These are phyloP conservation scores for Crotalus horridus DNA, from an alignment of 2,113 vertebrate species.

Conservation along the genomic window DNA sequence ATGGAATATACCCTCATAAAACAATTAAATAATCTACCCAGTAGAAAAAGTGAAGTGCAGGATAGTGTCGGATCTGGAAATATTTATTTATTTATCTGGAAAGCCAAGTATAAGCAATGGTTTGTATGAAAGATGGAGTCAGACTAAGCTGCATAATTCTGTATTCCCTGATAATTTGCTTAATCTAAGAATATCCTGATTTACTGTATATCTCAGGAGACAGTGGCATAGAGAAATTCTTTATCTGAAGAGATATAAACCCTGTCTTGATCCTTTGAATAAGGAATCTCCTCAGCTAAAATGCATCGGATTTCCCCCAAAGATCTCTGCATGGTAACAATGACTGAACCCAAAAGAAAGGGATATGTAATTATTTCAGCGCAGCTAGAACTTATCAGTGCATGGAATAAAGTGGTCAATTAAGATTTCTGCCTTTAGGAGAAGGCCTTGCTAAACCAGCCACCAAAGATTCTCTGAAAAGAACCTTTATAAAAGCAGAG, in stretches of 20 bases:
- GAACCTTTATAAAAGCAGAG: neutral
- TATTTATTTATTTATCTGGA: neutral
- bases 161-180: neutral
- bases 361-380: neutral
- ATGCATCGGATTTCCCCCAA: neutral
- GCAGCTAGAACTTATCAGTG: neutral
- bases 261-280: neutral
- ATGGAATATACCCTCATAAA: neutral
- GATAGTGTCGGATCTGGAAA: neutral
- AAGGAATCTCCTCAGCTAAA: too few relatives aligned
- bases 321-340: neutral
- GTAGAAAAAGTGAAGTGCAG: neutral
- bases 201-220: neutral
- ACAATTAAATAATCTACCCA: neutral
- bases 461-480: neutral
- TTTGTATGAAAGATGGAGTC: neutral
- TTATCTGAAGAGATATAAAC: neutral
- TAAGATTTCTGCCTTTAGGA: neutral
- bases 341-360: neutral
- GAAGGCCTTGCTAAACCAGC: neutral
- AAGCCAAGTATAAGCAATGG: neutral
- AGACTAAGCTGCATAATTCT: neutral
- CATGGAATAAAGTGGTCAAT: neutral
- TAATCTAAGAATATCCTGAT: neutral
- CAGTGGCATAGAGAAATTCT: neutral